Base-by-base conservation (phyloP, 2,888 invertebrate genomes). In the Drosophila monieri region DNA sequence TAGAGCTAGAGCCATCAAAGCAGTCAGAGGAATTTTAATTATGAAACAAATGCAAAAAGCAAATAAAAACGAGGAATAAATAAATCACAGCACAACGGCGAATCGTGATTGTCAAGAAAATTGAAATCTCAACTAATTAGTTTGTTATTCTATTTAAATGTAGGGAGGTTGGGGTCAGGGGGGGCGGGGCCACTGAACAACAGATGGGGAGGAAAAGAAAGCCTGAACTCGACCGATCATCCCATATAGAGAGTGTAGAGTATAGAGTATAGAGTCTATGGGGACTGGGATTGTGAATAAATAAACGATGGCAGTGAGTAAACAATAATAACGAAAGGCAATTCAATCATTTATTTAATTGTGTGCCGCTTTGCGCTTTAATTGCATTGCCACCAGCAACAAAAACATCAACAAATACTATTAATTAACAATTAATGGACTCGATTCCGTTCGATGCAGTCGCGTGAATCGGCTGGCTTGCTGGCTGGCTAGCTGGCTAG, bases 61-160 rank as follows among this genome's bases (percentile, higher is more conserved):
- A 66, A 43, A 67, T 46, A 67, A 39, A 67, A 57, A 32, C 47
- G 58, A 41, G 51, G n/a, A 75, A 73, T 59, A 55, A 75, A 64
- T 68, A 55, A 75, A 64, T 68, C 56, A 51, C 49, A 67, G 15
- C 62, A 52, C 62, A 52, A 18, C 44, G 5, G 60, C 64, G 49
- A 68, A 68, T 73, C 77, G 75, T 71, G 79, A 81, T 81, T 75
- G 76, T 58, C 51, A 39, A 56, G 56, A 71, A 68, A 59, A 54
- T 52, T 70, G 62, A 75, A 75, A 83, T 80, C 78, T 80, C 70
- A 76, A 76, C 80, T 83, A 83, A 83, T 83, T 83, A 83, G 83
- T 85, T 83, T 83, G 83, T 83, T 83, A 83, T 83, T 85, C 81
- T 83, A 83, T 83, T 85, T 73, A 76, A 79, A 61, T 9, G 4